Evolutionary conservation across 2,888 invertebrate genomes (phyloP), one percentile per base, ranked within the genome.

Genomic region (Pseudolycoriella hygida): DNA sequence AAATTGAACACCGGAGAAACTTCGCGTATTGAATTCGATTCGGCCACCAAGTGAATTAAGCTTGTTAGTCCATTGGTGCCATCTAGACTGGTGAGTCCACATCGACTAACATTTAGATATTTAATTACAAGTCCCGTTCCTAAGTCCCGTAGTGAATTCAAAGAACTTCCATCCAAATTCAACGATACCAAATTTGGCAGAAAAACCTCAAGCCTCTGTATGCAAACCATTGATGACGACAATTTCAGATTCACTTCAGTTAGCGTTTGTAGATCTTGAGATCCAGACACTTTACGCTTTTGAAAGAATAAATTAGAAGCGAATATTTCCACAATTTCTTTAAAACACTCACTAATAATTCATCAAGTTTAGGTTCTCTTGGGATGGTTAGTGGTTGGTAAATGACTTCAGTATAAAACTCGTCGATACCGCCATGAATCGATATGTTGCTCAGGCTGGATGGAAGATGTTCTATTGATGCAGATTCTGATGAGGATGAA

Each of bases 121-220:
- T 55, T 57, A 15, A 66, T 50, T 43, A 67, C 66, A 48, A 81
- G 62, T 18, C 74, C 74, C 50, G 72, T 76, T 17, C 81, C 82
- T 17, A 81, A 67, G 55, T 81, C 81, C 46, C 81, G 66, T 40
- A 82, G 57, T 1, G 80, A 77, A 4, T 70, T 67, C 1, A 82
- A 60, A 6, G 74, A 72, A 52, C 80, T 80, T 20, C 80, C 81
- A 48, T 79, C 77, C 3, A 82, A 61, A 32, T 70, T 74, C 34
- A 82, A 61, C 3, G 70, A 69, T 10, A 69, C 64, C 3, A 82
- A 65, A 40, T 70, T 67, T 3, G 81, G 81, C 38, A 74, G 68
- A 45, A 77, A 71, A 1, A 74, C 61, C 38, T 74, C 69, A 1
- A 81, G 61, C 18, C 79, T 66, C 38, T 79, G 73, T 39, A 81